Conservation (phyloP, 2,113 vertebrate species). For the Rhinopomastus cyanomelas region DNA sequence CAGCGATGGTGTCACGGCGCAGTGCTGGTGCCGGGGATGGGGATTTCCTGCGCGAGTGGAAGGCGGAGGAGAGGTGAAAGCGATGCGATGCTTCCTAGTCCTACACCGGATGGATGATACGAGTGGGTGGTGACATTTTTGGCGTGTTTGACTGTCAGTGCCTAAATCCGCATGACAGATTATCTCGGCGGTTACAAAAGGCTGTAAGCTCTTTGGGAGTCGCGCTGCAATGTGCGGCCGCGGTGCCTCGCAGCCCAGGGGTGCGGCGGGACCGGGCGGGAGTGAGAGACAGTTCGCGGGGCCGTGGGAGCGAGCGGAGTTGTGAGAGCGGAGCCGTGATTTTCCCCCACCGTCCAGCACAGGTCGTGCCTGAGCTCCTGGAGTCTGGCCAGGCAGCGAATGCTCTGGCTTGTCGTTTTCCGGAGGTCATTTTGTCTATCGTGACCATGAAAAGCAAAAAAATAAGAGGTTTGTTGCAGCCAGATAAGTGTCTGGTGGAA, state of each 20-base stretch:
- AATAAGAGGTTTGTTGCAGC: neutral
- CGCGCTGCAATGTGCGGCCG: neutral
- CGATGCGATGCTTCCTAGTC: conserved; percentile 13
- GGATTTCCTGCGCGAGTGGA: neutral
- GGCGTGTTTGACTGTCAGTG: conserved; percentile 26
- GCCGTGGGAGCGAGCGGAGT: neutral
- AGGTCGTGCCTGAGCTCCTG: neutral
- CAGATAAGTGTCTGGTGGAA: neutral
- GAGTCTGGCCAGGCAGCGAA: neutral
- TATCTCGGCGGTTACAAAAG: neutral
- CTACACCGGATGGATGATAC: neutral
- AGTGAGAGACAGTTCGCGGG: neutral
- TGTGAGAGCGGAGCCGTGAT: accelerated
- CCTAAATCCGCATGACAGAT: neutral
- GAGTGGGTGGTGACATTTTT: conserved; percentile 37
- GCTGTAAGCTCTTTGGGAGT: neutral
- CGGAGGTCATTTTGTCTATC: neutral
- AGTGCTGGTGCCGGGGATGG: neutral
- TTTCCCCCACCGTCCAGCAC: neutral
- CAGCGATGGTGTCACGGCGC: neutral
- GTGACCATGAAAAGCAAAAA: neutral
- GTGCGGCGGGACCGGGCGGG: neutral
- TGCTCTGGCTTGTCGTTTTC: neutral
- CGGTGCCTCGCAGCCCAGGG: accelerated
- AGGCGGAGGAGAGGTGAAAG: conserved; percentile 20